Evolutionary conservation across 1,140 invertebrate species (phyloP).

Genomic region (Branchinecta lindahli): DNA sequence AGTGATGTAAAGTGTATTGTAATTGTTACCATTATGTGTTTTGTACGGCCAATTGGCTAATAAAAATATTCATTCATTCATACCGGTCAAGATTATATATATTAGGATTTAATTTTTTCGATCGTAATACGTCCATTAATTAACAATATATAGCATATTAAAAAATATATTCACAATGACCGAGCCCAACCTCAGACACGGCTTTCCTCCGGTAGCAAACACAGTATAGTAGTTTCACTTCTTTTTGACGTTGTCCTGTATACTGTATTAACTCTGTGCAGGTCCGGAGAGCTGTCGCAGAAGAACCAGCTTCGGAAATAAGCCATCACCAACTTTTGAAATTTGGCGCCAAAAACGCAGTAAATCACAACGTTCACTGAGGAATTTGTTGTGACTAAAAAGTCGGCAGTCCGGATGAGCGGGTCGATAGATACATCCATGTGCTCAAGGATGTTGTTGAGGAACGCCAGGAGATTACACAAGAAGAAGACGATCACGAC

Average conservation of each 20-base stretch:
- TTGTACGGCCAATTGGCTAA: too few species aligned
- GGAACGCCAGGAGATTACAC: constrained; percentile 79
- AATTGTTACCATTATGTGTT: too few species aligned
- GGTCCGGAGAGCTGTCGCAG: neutral
- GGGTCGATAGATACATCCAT: constrained; percentile 34
- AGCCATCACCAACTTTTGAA: constrained; percentile 71
- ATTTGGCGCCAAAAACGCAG: constrained; percentile 91
- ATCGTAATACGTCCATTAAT: too few species aligned
- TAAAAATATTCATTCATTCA: too few species aligned
- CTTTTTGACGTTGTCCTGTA: neutral
- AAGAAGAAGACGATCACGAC: constrained; percentile 86
- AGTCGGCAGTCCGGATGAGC: constrained; percentile 42
- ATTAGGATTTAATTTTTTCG: too few species aligned
- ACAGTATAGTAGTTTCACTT: neutral
- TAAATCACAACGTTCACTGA: constrained; percentile 95
- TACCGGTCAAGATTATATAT: too few species aligned
- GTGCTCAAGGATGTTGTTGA: constrained; percentile 71
- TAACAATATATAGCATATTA: too few species aligned
- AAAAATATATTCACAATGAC: too few species aligned
- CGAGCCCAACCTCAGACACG: neutral
- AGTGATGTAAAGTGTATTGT: too few species aligned
- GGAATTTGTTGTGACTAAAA: constrained; percentile 90
- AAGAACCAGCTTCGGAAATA: constrained; percentile 39
- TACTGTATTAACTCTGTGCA: neutral
- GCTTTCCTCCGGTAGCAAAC: neutral